A percentile compares a stretch with the other conserved stretches of the same genome.
Conservation (phyloP, 64 coral and sea anemone genomes). For the Porites australiensis region DNA sequence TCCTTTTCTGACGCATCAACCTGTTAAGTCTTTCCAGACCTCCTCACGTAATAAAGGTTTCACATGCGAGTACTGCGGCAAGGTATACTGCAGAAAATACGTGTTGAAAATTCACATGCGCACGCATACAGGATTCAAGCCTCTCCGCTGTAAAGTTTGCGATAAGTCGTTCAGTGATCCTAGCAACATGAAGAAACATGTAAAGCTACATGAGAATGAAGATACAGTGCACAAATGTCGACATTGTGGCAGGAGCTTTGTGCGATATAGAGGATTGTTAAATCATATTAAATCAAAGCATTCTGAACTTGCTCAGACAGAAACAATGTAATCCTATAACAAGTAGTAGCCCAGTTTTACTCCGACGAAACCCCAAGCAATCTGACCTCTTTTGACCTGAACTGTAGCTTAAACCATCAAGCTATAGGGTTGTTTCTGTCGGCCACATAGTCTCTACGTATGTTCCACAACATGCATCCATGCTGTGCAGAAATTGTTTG, state of each 20-base stretch:
- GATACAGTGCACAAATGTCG: constrained; percentile 95
- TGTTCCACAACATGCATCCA: too few relatives aligned
- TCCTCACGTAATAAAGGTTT: constrained; percentile 71
- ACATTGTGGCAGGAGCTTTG: constrained; percentile 93
- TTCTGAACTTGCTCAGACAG: not conserved
- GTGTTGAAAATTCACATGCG: constrained; percentile 99
- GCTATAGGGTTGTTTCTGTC: too few relatives aligned
- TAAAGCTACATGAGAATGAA: constrained; percentile 91
- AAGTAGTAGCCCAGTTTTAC: too few relatives aligned
- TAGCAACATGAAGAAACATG: constrained; percentile 99
- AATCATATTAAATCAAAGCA: constrained; percentile 99
- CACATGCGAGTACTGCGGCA: constrained; percentile 95
- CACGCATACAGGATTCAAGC: constrained; percentile 98
- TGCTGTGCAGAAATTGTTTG: too few relatives aligned
- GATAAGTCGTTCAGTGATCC: constrained; percentile 99
- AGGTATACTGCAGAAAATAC: constrained; percentile 96
- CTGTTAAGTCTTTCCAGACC: not conserved
- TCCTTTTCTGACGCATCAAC: not conserved
- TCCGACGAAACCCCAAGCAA: too few relatives aligned
- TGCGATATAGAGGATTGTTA: constrained; percentile 84
- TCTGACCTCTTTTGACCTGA: too few relatives aligned
- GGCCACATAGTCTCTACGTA: too few relatives aligned
- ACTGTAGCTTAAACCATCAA: too few relatives aligned
- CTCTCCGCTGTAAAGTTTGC: constrained; percentile 95
- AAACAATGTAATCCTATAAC: too few relatives aligned